Evolutionary conservation across 2,113 vertebrate species (phyloP), one percentile per base, ranked within the genome.

Genomic region (Lethenteron reissneri): DNA sequence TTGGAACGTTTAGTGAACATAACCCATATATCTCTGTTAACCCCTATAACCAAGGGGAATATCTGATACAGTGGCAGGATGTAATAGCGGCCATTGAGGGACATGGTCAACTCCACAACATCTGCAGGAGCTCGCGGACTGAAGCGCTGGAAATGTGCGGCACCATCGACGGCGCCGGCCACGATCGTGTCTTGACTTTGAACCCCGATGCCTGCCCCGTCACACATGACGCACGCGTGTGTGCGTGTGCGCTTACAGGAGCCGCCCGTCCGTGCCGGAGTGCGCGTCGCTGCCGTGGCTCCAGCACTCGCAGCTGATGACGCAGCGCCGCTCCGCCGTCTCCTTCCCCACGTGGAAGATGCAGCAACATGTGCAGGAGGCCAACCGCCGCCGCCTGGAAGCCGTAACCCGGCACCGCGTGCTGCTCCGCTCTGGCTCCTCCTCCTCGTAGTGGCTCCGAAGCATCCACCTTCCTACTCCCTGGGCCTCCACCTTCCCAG

Each of bases 291-390:
- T 94, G 73, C 81, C 92, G 1, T 99, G 94, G 94, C 85, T 99
- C 71, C 94, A 99, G 80, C 91, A 99, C 0, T 90, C 91, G 75
- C 97, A 97, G 75, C 81, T 99, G 81, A 99, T 95, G 94, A 88
- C 91, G 75, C 84, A 96, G 57, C 87, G 94, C 2, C 84, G 94
- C 71, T 92, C 96, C 81, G 97, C 94, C 0, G 85, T 99, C 74
- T 97, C 94, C 76, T 99, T 99, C 76, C 95, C 92, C 78, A 99
- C 90, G 70, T 89, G 82, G 15, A 83, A 87, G 75, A 89, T 99
- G 77, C 96, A 99, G 80, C 91, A 97, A 78, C 94, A 92, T 78
- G 79, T 97, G 77, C 83, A 85, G 14, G 87, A 97, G 75, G 89
- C 95, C 79, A 85, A 91, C 81, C 80, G 83, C 56, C 82, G 83